A percentile compares a stretch with the other conserved stretches of the same genome.
Conservation (phyloP, 2,888 invertebrate species). For the Drosophila gaucha region DNA sequence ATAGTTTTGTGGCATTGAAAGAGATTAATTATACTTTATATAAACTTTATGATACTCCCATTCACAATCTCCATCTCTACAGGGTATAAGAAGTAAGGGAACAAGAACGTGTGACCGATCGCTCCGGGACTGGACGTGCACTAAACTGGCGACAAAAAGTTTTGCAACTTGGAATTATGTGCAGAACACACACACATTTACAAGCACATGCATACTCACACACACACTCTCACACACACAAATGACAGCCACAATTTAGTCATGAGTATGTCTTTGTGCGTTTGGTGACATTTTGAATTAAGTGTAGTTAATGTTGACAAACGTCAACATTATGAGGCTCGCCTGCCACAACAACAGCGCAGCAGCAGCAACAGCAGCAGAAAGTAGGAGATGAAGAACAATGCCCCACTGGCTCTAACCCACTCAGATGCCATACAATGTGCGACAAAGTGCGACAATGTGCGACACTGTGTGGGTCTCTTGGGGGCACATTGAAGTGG, state of each 20-base stretch:
- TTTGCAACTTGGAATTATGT: slow-evolving; percentile 53
- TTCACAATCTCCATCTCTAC: not conserved
- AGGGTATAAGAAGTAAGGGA: slow-evolving; percentile 24
- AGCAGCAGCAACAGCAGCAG: slow-evolving; percentile 5
- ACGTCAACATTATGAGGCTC: slow-evolving; percentile 67
- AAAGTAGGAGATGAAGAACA: slow-evolving; percentile 23
- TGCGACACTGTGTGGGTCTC: slow-evolving; percentile 16
- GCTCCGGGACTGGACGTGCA: slow-evolving; percentile 42
- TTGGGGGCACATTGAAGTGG: slow-evolving; percentile 54
- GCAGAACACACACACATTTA: slow-evolving; percentile 10
- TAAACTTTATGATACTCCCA: not conserved
- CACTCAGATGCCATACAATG: slow-evolving; percentile 34
- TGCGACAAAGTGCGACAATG: slow-evolving; percentile 4
- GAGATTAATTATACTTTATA: too few species aligned
- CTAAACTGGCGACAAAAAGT: slow-evolving; percentile 37
- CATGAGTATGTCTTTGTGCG: slow-evolving; percentile 23
- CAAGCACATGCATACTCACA: not conserved
- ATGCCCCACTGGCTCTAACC: slow-evolving; percentile 27
- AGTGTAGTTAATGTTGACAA: slow-evolving; percentile 82
- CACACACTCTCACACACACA: not conserved
- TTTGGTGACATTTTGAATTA: slow-evolving; percentile 78
- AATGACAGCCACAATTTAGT: slow-evolving; percentile 33
- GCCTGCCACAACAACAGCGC: slow-evolving; percentile 25
- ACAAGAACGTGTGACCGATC: slow-evolving; percentile 52
- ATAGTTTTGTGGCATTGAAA: too few species aligned